Percentiles rank a stretch among this genome's conserved stretches.
Conservation (phyloP, 2,797 vertebrate species). For the Myoxocephalus aenaeus region DNA sequence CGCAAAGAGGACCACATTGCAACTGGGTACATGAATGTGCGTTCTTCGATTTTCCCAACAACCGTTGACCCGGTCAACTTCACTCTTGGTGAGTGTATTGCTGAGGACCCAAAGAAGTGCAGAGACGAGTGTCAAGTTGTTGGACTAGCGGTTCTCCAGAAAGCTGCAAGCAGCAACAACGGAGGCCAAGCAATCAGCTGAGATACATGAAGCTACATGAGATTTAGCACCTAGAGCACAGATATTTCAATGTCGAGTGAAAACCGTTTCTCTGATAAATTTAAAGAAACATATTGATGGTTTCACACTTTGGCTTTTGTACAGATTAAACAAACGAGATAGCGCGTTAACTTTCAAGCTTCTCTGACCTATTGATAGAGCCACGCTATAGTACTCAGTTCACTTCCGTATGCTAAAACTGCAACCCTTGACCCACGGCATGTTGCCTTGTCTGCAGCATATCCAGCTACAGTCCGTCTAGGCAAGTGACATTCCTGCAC, state of each 20-base stretch:
- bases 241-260: background rate
- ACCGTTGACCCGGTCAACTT: background rate
- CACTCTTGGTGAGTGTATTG: background rate
- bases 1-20: background rate
- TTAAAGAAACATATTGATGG: background rate
- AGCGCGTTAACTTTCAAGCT: background rate
- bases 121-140: background rate
- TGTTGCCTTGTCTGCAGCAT: conserved; percentile 32
- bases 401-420: conserved; percentile 1
- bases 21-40: background rate
- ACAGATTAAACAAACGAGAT: background rate
- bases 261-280: background rate
- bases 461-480: conserved; percentile 59
- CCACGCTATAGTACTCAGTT: conserved; percentile 6
- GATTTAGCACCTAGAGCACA: background rate
- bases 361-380: background rate
- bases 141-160: background rate
- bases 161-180: background rate
- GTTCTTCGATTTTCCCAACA: background rate
- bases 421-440: conserved; percentile 32
- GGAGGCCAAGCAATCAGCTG: background rate
- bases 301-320: background rate
- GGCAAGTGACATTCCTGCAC: conserved; percentile 73
- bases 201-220: background rate
- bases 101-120: background rate